Percentiles rank a stretch among this genome's conserved stretches.
Conservation (phyloP, 2,113 vertebrate species). For the Lycaon pictus region DNA sequence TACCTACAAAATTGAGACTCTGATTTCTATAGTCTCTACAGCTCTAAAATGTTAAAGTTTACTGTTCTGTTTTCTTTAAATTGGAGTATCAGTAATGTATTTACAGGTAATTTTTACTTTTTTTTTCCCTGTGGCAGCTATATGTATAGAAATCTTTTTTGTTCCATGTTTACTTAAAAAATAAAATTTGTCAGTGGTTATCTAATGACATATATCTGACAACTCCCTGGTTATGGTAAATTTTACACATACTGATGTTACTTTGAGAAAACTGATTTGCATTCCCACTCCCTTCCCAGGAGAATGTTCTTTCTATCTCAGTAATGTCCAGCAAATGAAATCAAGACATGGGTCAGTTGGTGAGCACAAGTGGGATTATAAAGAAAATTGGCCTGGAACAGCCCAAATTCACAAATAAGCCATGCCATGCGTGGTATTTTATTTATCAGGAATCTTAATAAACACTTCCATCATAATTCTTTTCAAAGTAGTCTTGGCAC, state of each 20-base stretch:
- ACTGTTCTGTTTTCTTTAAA: neutral
- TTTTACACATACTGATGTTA: conserved; percentile 74
- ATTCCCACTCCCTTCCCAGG: conserved; percentile 35
- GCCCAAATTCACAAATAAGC: conserved; percentile 73
- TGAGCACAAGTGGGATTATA: conserved; percentile 66
- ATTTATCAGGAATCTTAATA: conserved; percentile 72
- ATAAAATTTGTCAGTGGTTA: conserved; percentile 72
- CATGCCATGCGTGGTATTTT: neutral
- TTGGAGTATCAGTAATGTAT: neutral
- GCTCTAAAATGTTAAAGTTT: neutral
- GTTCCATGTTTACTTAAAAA: conserved; percentile 77
- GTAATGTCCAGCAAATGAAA: conserved; percentile 67
- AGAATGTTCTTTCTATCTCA: conserved; percentile 51
- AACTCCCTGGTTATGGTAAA: conserved; percentile 40
- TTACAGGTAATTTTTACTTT: neutral
- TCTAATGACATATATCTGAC: conserved; percentile 74
- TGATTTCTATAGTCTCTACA: neutral
- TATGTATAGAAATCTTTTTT: conserved; percentile 67
- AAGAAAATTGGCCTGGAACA: conserved; percentile 63
- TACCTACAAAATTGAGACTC: neutral
- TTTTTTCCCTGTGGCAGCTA: neutral
- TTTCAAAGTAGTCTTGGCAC: conserved; percentile 62
- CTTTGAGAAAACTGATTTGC: conserved; percentile 73
- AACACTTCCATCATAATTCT: conserved; percentile 72
- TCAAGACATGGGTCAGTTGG: conserved; percentile 69